phyloP scores from a whole-genome alignment of 2,888 invertebrate genomes.

The Trichogramma evanescens region DNA sequence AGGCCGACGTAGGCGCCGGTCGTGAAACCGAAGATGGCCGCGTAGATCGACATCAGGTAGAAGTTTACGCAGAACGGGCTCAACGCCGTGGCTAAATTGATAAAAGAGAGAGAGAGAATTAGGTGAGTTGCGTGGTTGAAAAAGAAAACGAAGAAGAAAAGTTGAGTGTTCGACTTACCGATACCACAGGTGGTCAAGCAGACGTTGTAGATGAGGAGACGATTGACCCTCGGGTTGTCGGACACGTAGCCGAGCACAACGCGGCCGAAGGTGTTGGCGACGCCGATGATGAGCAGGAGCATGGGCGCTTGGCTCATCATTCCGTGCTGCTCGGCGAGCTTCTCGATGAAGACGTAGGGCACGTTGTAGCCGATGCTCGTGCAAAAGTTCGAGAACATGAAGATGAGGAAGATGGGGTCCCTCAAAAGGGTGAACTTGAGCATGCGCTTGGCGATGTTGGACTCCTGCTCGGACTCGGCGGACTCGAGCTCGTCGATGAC shows the following conservation, averaged over 20 bases:
- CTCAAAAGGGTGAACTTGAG: constrained; percentile 77
- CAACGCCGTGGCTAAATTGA: constrained; percentile 65
- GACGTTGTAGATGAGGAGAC: constrained; percentile 81
- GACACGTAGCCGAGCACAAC: constrained; percentile 80
- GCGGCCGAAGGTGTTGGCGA: constrained; percentile 83
- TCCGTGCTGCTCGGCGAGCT: constrained; percentile 58
- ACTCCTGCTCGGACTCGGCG: background rate
- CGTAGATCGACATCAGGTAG: constrained; percentile 67
- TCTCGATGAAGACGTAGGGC: constrained; percentile 79
- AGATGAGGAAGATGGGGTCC: constrained; percentile 82
- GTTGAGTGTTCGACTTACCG: constrained; percentile 55
- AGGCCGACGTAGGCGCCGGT: constrained; percentile 95
- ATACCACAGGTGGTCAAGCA: constrained; percentile 84
- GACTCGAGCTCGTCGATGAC: constrained; percentile 27
- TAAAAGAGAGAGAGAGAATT: background rate
- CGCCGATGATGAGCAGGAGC: constrained; percentile 74
- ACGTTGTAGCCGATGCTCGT: constrained; percentile 92
- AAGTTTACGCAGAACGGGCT: constrained; percentile 71
- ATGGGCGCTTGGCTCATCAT: constrained; percentile 49
- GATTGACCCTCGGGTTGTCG: constrained; percentile 86
- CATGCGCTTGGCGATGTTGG: constrained; percentile 69
- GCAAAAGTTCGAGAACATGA: constrained; percentile 87
- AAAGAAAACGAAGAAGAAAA: background rate
- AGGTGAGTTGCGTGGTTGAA: background rate
- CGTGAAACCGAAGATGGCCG: constrained; percentile 77